Base-by-base conservation (phyloP, 1,140 invertebrate species). In the Mamestra configurata region DNA sequence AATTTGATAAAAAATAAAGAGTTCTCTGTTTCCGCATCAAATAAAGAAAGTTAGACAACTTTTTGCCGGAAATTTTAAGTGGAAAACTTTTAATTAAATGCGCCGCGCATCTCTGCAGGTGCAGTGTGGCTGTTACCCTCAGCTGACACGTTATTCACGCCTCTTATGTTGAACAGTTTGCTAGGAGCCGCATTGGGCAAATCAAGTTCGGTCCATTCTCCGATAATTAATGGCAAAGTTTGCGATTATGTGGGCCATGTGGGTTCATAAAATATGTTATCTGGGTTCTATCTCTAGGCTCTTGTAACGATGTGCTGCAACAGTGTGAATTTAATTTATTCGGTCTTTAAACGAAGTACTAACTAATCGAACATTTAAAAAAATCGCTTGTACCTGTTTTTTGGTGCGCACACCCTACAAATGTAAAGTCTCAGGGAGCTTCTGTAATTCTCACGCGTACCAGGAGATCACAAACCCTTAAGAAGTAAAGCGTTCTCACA, bases 41-140 rank as follows among this genome's bases (percentile, higher is more conserved):
- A 40, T 27, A 31, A 59, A 31, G 13, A 31, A 13, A 20, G 18
- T 20, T 53, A 53, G 18, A 22, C 22, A 13, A 24, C 53, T 43
- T 46, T 8, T 43, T 66, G 37, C 18, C 18, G 11, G 37, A 43
- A 66, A 66, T 13, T 43, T 43, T 66, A 66, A 66, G 4, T 66
- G 37, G 37, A 66, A 66, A 66, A 46, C 61, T 66, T 66, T 46
- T 22, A 43, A 66, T 66, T 43, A 22, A 40, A 64, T 64, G 18
- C 8, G 13, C n/a, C 10, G 11, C 35, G 5, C 3, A 35, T 31
- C 18, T 7, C 11, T 66, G 35, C 61, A 66, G 10, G 37, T 43
- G 61, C 20, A 22, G 13, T 20, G 20, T 22, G 13, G 61, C 8
- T 37, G 15, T 20, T 10, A 27, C 24, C 7, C 10, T 7, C 3